Percentiles rank a stretch among this genome's conserved stretches.
These are phyloP conservation scores for Chanos chanos DNA, from an alignment of 2,797 vertebrate genomes.

Conservation along the genomic window DNA sequence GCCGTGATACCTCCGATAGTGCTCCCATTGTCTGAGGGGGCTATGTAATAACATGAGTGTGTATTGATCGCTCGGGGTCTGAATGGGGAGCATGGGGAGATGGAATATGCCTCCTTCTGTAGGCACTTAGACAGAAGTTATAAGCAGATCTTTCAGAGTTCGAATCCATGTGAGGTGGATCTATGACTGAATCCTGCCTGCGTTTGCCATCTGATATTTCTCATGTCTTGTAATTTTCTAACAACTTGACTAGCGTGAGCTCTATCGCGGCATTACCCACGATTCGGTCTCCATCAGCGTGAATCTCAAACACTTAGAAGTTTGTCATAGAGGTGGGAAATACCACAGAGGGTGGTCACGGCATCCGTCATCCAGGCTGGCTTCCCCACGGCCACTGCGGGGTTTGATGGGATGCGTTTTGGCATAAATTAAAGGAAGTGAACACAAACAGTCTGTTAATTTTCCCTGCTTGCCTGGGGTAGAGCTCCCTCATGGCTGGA, in stretches of 20 bases:
- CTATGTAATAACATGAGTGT: slow-evolving; percentile 64
- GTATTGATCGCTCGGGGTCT: slow-evolving; percentile 64
- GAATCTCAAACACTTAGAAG: no score
- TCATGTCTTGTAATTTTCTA: slow-evolving; percentile 26
- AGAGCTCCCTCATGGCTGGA: slow-evolving; percentile 30
- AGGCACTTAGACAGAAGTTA: slow-evolving; percentile 48
- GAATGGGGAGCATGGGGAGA: slow-evolving; percentile 56
- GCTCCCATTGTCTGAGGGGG: slow-evolving; percentile 63
- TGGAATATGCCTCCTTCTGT: slow-evolving; percentile 52
- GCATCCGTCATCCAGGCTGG: slow-evolving; percentile 44
- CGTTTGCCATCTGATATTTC: slow-evolving; percentile 32
- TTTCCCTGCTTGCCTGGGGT: slow-evolving; percentile 33
- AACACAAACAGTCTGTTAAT: slow-evolving; percentile 51
- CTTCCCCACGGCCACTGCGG: slow-evolving; percentile 40
- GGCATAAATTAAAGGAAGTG: slow-evolving; percentile 52
- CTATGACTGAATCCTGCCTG: neutral
- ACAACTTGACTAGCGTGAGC: slow-evolving; percentile 39
- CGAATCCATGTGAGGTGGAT: slow-evolving; percentile 33
- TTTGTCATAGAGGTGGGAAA: slow-evolving; percentile 49
- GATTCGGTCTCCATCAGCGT: no score
- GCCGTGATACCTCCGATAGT: slow-evolving; percentile 56
- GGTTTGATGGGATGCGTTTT: slow-evolving; percentile 43
- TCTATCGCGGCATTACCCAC: no score
- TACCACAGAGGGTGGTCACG: slow-evolving; percentile 45
- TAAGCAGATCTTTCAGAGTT: slow-evolving; percentile 42